Evolutionary conservation across 2,797 vertebrate genomes (phyloP).

Genomic region (Sebastolobus alascanus): DNA sequence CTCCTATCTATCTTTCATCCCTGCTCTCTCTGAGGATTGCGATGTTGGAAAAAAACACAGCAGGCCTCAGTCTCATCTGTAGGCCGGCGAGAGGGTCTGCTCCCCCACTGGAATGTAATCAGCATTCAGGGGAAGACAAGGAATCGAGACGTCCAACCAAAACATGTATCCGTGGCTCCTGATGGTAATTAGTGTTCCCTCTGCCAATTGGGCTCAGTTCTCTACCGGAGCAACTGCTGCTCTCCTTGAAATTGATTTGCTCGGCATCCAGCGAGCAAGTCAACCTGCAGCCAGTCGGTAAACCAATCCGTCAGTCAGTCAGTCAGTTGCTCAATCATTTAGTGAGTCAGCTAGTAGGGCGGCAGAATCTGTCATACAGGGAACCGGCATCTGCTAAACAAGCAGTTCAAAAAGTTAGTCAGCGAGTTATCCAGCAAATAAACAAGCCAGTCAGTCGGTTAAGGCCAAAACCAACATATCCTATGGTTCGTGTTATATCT

Average conservation of each 20-base stretch:
- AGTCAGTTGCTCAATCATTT: constrained; percentile 28
- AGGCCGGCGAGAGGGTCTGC: constrained; percentile 60
- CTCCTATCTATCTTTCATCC: constrained; percentile 71
- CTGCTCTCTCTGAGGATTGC: constrained; percentile 56
- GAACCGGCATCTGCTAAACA: constrained; percentile 24
- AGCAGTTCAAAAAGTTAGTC: constrained; percentile 32
- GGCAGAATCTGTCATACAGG: constrained; percentile 1
- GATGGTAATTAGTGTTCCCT: constrained; percentile 70
- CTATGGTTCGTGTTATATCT: no score
- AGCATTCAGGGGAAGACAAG: constrained; percentile 64
- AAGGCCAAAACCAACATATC: no score
- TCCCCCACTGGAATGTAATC: constrained; percentile 53
- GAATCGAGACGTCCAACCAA: constrained; percentile 62
- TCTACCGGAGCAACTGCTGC: constrained; percentile 29
- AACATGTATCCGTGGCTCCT: constrained; percentile 58
- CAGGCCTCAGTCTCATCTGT: constrained; percentile 59
- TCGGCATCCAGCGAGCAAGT: constrained; percentile 19
- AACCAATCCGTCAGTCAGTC: constrained; percentile 48
- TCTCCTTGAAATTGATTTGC: constrained; percentile 64
- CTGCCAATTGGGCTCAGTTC: constrained; percentile 51
- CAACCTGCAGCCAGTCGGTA: constrained; percentile 36
- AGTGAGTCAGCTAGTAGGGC: constrained; percentile 3
- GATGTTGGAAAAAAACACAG: constrained; percentile 59
- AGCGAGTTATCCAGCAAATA: constrained; percentile 14
- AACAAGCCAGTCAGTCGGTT: constrained; percentile 12